Base-by-base conservation (phyloP, 2,113 vertebrate genomes). In the Toxotes chatareus region DNA sequence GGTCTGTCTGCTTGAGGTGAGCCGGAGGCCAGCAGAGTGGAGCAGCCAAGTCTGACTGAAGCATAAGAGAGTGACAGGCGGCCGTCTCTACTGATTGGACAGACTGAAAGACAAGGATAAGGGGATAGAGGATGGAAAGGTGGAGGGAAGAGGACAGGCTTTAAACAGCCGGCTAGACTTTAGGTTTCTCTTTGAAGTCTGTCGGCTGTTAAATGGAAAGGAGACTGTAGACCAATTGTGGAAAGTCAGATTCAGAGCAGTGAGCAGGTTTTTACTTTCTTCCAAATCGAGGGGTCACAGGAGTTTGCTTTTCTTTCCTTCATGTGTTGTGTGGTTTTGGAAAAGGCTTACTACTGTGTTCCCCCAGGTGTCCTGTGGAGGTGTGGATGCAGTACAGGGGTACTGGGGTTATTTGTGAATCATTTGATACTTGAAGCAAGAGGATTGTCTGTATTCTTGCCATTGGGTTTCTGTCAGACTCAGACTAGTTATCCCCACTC, bases 1-100 rank as follows among this genome's bases (percentile, higher is more conserved):
- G 86, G 83, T 90, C 86, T 79, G 87, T 79, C 80, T 70, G 79
- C 76, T 62, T 5, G 86, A 89, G 91, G 87, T 88, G 87, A 91
- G 73, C 32, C 34, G 56, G 60, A 75, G 87, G 79, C 88, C 83
- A 69, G 71, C 79, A 14, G 74, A 79, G 77, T 10, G 57, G 57
- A 82, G 86, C 79, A 12, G 87, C 87, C 86, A 75, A 82, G 74
- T 82, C 74, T 67, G 67, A 76, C 65, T 51, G 62, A 75, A 70
- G 66, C 79, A 87, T 86, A 81, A 83, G 82, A 84, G 80, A 51
- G 60, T 68, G 88, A 76, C 71, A n/a, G 88, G 79, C 61, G 64
- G 88, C 74, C 80, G 83, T 80, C 86, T 79, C 82, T 9, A 6
- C 80, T 55, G 80, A 32, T 13, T 7, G 49, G 57, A 49, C 82